Evolutionary conservation across 2,113 vertebrate genomes (phyloP).

Genomic region (Emydocephalus ijimae): DNA sequence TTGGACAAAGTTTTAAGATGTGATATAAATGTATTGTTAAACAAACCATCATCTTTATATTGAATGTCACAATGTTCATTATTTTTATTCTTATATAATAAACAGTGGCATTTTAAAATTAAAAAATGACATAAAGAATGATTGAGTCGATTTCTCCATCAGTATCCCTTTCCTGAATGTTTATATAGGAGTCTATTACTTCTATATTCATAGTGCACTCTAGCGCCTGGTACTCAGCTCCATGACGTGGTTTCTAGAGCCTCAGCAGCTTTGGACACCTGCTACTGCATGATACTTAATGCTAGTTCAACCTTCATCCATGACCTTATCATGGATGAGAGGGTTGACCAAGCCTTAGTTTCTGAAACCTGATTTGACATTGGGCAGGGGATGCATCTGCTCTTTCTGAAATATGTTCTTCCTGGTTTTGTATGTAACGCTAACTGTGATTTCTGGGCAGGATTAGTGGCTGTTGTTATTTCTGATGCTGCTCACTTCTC

Average conservation of each 20-base stretch:
- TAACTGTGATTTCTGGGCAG: not conserved
- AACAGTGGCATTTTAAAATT: not conserved
- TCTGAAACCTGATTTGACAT: not conserved
- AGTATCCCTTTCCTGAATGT: not conserved
- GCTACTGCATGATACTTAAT: not conserved
- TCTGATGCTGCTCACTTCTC: not conserved
- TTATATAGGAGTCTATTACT: not conserved
- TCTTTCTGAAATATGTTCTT: not conserved
- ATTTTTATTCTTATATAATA: not conserved
- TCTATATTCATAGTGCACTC: not conserved
- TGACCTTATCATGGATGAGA: not conserved
- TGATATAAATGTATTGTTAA: not conserved
- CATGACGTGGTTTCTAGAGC: not conserved
- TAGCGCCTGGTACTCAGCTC: not conserved
- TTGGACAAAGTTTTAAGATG: not conserved
- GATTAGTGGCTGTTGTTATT: not conserved
- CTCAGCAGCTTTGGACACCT: not conserved
- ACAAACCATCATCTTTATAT: not conserved
- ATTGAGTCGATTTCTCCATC: not conserved
- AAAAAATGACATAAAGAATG: not conserved
- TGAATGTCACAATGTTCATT: not conserved
- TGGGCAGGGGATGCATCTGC: not conserved
- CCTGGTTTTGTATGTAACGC: not conserved
- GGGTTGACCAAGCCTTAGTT: not conserved
- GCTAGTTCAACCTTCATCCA: not conserved